Percentiles rank a stretch among this genome's conserved stretches.
Conservation (phyloP, 2,113 vertebrate species). For the Passer domesticus region DNA sequence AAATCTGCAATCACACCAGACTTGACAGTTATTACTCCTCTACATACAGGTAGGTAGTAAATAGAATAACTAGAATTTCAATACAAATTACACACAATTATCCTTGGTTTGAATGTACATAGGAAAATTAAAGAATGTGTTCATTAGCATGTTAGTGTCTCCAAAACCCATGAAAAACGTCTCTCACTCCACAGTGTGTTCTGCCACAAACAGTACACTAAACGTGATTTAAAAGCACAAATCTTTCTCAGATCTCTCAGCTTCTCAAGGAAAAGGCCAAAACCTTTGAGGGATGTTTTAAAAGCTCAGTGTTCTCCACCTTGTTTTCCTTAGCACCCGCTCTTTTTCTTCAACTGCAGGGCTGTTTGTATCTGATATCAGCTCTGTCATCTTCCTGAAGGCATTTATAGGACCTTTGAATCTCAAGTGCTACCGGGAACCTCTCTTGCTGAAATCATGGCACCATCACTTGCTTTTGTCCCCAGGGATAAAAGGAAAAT, state of each 20-base stretch:
- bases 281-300: background rate
- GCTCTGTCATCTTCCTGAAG: background rate
- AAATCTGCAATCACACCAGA: background rate
- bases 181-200: fast-evolving
- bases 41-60: background rate
- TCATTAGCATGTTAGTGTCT: background rate
- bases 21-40: background rate
- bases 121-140: background rate
- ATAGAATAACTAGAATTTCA: background rate
- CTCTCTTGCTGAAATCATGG: background rate
- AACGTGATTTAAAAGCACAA: fast-evolving
- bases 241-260: background rate
- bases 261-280: background rate
- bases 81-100: background rate
- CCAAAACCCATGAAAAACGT: background rate
- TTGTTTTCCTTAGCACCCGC: background rate
- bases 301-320: background rate
- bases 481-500: background rate
- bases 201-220: background rate
- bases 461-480: background rate
- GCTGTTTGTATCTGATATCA: background rate
- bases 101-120: background rate
- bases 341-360: background rate
- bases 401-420: background rate
- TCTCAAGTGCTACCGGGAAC: background rate